Conservation (phyloP, 2,797 vertebrate species). For the Silurus lanzhouensis region DNA sequence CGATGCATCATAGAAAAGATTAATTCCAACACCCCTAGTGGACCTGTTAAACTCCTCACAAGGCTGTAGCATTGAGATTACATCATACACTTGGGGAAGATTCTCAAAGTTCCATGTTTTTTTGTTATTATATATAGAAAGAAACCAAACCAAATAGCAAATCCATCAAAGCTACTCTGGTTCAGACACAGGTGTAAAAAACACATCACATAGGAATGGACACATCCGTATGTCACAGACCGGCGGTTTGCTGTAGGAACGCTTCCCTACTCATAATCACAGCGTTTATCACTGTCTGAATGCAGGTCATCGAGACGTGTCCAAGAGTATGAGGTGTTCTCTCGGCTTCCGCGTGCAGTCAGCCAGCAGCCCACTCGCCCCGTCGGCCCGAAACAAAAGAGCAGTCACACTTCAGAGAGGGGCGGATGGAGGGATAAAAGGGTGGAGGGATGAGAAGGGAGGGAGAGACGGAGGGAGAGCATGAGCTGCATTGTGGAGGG, state of each 20-base stretch:
- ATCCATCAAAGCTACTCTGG: neutral
- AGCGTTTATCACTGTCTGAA: neutral
- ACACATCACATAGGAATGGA: too few species aligned
- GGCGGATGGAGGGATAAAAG: slow-evolving; percentile 47
- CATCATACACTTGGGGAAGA: too few species aligned
- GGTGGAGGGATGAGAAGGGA: slow-evolving; percentile 20
- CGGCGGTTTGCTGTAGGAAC: too few species aligned
- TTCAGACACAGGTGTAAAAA: neutral
- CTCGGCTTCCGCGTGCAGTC: neutral
- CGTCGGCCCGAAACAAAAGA: slow-evolving; percentile 70
- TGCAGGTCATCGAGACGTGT: too few species aligned
- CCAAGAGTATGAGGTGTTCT: too few species aligned
- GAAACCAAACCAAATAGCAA: neutral
- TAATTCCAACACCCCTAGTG: too few species aligned
- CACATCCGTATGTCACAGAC: too few species aligned
- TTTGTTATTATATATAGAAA: neutral
- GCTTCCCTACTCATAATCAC: too few species aligned
- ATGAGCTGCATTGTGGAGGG: slow-evolving; percentile 72
- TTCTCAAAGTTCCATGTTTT: neutral
- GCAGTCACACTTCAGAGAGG: slow-evolving; percentile 71
- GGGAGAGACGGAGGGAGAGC: slow-evolving; percentile 68
- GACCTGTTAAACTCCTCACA: too few species aligned
- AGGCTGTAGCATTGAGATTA: too few species aligned
- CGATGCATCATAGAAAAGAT: too few species aligned
- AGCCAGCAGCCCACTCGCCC: slow-evolving; percentile 67